Conservation (phyloP, 2,888 invertebrate species). For the Anorthoa munda region DNA sequence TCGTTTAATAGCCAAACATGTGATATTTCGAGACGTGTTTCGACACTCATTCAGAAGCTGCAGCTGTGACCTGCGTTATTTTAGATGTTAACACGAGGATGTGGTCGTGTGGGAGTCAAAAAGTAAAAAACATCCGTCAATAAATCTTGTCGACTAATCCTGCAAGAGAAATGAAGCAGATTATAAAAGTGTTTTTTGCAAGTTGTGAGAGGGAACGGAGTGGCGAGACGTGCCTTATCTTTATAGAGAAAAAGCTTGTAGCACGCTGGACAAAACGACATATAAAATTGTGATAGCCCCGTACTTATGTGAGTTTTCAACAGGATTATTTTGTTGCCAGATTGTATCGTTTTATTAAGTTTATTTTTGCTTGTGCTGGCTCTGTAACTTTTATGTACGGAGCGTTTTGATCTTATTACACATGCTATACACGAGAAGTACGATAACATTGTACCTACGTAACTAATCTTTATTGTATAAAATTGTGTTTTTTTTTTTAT, state of each 20-base stretch:
- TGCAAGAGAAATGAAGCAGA: slow-evolving; percentile 71
- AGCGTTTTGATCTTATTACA: not conserved
- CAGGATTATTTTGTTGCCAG: slow-evolving; percentile 29
- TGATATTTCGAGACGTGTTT: slow-evolving; percentile 63
- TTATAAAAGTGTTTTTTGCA: slow-evolving; percentile 71
- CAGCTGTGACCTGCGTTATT: slow-evolving; percentile 61
- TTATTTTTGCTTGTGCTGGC: slow-evolving; percentile 9
- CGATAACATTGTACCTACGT: not conserved
- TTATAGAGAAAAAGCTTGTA: slow-evolving; percentile 63
- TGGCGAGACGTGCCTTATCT: slow-evolving; percentile 86
- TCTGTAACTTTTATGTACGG: slow-evolving; percentile 1
- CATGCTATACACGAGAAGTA: not conserved
- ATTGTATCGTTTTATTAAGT: slow-evolving; percentile 14
- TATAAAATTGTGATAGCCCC: slow-evolving; percentile 53
- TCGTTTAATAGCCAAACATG: slow-evolving; percentile 60
- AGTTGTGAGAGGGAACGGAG: slow-evolving; percentile 68
- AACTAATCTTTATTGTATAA: not conserved
- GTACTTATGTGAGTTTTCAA: slow-evolving; percentile 26
- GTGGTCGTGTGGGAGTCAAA: slow-evolving; percentile 66
- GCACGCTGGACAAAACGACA: slow-evolving; percentile 56
- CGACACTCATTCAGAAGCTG: slow-evolving; percentile 63
- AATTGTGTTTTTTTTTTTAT: not conserved
- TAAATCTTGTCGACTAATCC: slow-evolving; percentile 80
- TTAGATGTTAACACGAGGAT: slow-evolving; percentile 65
- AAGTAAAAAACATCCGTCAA: slow-evolving; percentile 62